Percentiles rank a stretch among this genome's conserved stretches.
These are phyloP conservation scores for Drosophila mayaguana DNA, from an alignment of 2,888 invertebrate species.

Conservation along the genomic window DNA sequence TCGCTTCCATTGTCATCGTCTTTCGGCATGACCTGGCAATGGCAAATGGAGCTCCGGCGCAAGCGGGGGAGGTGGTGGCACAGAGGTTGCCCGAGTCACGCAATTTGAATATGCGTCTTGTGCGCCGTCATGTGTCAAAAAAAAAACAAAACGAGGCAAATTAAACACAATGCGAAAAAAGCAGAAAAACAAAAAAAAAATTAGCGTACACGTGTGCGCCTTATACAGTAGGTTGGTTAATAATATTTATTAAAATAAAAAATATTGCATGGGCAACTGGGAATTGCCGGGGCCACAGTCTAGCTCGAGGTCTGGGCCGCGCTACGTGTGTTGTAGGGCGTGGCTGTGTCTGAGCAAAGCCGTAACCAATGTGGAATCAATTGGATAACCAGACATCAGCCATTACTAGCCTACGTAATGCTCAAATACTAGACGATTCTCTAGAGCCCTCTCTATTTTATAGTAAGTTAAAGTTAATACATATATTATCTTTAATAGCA, in stretches of 20 bases:
- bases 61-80: not conserved
- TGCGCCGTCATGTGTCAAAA: conserved; percentile 49
- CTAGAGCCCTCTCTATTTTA: not conserved
- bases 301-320: not conserved
- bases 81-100: conserved; percentile 48
- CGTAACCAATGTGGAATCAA: conserved; percentile 12
- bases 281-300: conserved; percentile 8
- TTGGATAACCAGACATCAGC: conserved; percentile 10
- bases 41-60: conserved; percentile 19
- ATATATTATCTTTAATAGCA: not conserved
- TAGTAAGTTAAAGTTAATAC: conserved; percentile 3
- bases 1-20: conserved; percentile 39
- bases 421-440: not conserved
- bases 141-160: conserved; percentile 18
- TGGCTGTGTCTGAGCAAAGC: not conserved
- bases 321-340: conserved; percentile 17
- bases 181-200: not conserved
- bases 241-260: conserved; percentile 58
- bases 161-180: conserved; percentile 11
- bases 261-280: conserved; percentile 20
- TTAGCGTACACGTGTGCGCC: conserved; percentile 44
- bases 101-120: conserved; percentile 66
- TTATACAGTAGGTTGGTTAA: conserved; percentile 29
- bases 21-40: conserved; percentile 52
- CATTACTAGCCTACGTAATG: conserved; percentile 6